Percentiles rank a stretch among this genome's conserved stretches.
These are phyloP conservation scores for Tuta absoluta DNA, from an alignment of 2,888 invertebrate species.

Conservation along the genomic window DNA sequence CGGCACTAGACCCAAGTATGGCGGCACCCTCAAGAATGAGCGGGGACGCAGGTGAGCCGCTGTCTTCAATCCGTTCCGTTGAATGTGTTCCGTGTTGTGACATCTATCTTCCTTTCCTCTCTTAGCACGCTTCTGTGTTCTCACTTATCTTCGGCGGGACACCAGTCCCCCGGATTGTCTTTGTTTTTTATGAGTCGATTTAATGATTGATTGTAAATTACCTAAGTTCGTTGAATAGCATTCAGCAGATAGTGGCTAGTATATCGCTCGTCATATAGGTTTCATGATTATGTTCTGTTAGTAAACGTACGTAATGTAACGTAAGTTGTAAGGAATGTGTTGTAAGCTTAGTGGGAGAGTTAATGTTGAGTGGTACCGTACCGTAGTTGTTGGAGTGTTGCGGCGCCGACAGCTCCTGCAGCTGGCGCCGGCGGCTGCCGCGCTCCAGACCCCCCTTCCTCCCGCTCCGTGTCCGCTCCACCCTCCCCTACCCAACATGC, in stretches of 20 bases:
- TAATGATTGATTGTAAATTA: conserved; percentile 74
- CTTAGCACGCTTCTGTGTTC: conserved; percentile 83
- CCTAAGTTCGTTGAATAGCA: conserved; percentile 78
- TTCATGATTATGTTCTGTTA: conserved; percentile 79
- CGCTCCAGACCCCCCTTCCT: conserved; percentile 45
- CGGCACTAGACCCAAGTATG: conserved; percentile 99
- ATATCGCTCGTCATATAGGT: conserved; percentile 80
- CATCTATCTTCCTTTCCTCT: conserved; percentile 80
- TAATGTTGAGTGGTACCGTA: conserved; percentile 80
- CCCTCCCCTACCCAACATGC: conserved; percentile 69
- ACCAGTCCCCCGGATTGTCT: conserved; percentile 77
- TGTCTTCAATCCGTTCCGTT: conserved; percentile 82
- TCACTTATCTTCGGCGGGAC: conserved; percentile 80
- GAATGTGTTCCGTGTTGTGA: conserved; percentile 83
- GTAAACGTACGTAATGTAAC: conserved; percentile 69
- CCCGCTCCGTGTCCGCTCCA: conserved; percentile 49
- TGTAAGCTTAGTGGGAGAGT: conserved; percentile 78
- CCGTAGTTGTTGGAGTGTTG: conserved; percentile 74
- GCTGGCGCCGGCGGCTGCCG: conserved; percentile 49
- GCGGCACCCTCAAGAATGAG: conserved; percentile 99
- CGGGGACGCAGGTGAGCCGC: conserved; percentile 99
- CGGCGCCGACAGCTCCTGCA: conserved; percentile 66
- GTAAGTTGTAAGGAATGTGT: conserved; percentile 66
- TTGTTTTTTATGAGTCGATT: conserved; percentile 76
- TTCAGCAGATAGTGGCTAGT: conserved; percentile 81